phyloP scores from a whole-genome alignment of 2,113 vertebrate species.

The Hyperopisus bebe region DNA sequence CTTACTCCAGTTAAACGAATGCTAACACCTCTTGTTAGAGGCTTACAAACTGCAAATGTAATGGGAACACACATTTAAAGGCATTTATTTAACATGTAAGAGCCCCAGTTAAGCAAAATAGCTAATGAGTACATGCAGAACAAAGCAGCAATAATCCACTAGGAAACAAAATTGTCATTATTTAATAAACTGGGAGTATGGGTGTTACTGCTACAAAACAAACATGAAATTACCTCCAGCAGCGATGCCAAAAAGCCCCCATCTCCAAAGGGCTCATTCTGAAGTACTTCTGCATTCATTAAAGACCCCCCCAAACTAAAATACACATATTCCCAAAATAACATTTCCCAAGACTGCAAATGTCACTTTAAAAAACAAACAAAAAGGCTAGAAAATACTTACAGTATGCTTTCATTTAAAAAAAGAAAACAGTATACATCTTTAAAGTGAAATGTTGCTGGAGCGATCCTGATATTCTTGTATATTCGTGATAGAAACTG shows the following conservation, averaged over 20 bases:
- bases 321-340: background rate
- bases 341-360: background rate
- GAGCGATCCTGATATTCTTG: background rate
- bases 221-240: slow-evolving; percentile 1
- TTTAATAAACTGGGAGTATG: background rate
- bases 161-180: background rate
- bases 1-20: background rate
- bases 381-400: background rate
- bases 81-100: background rate
- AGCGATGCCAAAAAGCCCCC: background rate
- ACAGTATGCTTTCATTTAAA: background rate
- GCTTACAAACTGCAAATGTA: background rate
- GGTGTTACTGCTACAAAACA: background rate
- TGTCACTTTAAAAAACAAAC: background rate
- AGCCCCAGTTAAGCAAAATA: background rate
- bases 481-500: background rate
- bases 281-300: background rate
- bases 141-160: background rate
- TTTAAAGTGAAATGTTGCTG: slow-evolving; percentile 15
- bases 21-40: background rate
- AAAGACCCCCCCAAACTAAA: background rate
- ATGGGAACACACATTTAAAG: background rate
- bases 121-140: background rate
- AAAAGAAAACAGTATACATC: background rate
- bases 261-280: background rate